These are phyloP conservation scores for Hymenochirus boettgeri DNA, from an alignment of 2,113 vertebrate genomes.

Conservation along the genomic window DNA sequence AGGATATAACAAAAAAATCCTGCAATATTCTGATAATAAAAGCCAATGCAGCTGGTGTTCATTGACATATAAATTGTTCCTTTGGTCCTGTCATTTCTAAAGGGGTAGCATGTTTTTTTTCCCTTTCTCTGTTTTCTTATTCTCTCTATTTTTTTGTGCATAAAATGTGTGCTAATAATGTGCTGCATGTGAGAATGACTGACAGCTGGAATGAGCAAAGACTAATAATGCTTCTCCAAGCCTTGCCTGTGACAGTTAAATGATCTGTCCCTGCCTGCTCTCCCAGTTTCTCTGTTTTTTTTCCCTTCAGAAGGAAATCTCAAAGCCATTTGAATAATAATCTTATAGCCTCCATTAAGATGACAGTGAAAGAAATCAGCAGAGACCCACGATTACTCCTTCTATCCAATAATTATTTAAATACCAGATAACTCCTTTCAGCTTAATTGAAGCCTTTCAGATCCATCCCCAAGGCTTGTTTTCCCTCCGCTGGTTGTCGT, in stretches of 20 bases:
- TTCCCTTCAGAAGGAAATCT: slow-evolving; percentile 58
- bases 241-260: slow-evolving; percentile 64
- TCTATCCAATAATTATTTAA: slow-evolving; percentile 80
- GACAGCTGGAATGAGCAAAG: slow-evolving; percentile 78
- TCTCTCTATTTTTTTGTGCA: slow-evolving; percentile 51
- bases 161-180: slow-evolving; percentile 76
- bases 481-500: background rate
- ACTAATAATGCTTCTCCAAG: slow-evolving; percentile 64
- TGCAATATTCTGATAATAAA: slow-evolving; percentile 9
- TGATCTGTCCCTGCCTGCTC: slow-evolving; percentile 47
- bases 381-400: slow-evolving; percentile 75
- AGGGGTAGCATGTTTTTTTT: slow-evolving; percentile 43
- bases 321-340: slow-evolving; percentile 77
- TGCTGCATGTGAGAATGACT: slow-evolving; percentile 63
- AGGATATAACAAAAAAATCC: slow-evolving; percentile 39
- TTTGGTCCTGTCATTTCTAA: slow-evolving; percentile 51
- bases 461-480: slow-evolving; percentile 22
- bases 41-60: slow-evolving; percentile 50
- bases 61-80: slow-evolving; percentile 62
- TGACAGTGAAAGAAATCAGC: slow-evolving; percentile 66
- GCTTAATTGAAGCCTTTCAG: slow-evolving; percentile 72
- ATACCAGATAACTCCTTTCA: slow-evolving; percentile 73
- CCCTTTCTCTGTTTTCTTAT: slow-evolving; percentile 18
- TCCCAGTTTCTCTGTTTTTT: slow-evolving; percentile 41
- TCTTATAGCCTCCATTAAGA: slow-evolving; percentile 72